These are phyloP conservation scores for Sitta europaea DNA, from an alignment of 2,113 vertebrate species.

Conservation along the genomic window DNA sequence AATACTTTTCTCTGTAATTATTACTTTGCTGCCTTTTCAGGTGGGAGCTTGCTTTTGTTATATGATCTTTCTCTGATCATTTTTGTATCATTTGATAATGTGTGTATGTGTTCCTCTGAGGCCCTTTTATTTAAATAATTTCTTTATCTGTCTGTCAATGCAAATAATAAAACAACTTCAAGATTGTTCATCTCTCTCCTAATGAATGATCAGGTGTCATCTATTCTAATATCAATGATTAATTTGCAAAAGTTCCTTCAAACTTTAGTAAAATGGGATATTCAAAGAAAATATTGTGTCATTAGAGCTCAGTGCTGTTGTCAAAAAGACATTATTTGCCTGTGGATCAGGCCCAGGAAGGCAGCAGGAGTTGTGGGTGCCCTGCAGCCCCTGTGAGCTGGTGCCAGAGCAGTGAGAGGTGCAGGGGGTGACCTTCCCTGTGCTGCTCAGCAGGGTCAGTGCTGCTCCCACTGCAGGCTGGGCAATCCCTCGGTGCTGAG, in stretches of 20 bases:
- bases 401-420: not conserved
- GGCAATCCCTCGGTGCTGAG: not conserved
- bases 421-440: not conserved
- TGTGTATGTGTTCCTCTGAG: not conserved
- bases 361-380: not conserved
- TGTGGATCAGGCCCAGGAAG: not conserved
- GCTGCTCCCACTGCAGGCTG: not conserved
- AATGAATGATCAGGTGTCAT: not conserved
- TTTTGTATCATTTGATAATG: not conserved
- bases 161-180: constrained; percentile 13
- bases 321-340: not conserved
- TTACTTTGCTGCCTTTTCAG: constrained; percentile 21
- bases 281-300: not conserved
- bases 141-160: not conserved
- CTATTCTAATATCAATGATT: not conserved
- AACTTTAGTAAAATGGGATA: not conserved
- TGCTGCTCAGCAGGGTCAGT: not conserved
- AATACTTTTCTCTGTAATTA: constrained; percentile 30
- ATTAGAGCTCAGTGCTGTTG: not conserved
- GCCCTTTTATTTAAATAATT: not conserved
- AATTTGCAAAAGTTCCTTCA: not conserved
- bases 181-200: not conserved
- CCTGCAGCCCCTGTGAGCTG: no score
- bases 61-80: constrained; percentile 26
- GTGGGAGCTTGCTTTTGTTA: constrained; percentile 38